Evolutionary conservation across 2,113 vertebrate species (phyloP).

Genomic region (Caranx ignobilis): DNA sequence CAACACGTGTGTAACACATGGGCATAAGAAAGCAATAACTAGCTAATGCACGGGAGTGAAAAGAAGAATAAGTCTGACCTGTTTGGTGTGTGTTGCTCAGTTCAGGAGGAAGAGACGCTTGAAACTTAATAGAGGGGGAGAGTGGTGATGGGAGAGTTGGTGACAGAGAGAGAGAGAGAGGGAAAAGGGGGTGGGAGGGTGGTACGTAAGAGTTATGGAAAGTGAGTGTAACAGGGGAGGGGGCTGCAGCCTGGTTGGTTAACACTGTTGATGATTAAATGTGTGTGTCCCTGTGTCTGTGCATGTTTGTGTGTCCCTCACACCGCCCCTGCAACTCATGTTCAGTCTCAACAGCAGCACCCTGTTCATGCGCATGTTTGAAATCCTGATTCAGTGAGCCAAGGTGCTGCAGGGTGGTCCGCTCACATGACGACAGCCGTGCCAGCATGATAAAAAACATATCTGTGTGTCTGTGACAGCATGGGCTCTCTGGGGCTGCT

Average conservation of each 20-base stretch:
- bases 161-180: constrained; percentile 35
- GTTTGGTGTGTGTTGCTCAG: constrained; percentile 79
- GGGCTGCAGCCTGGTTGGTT: constrained; percentile 67
- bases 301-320: constrained; percentile 24
- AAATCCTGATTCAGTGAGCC: constrained; percentile 42
- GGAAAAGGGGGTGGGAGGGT: constrained; percentile 38
- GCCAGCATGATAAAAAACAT: constrained; percentile 58
- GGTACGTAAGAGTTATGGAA: constrained; percentile 66
- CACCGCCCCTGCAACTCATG: constrained; percentile 25
- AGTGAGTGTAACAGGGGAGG: constrained; percentile 72
- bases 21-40: constrained; percentile 31
- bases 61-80: constrained; percentile 82
- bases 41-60: constrained; percentile 44
- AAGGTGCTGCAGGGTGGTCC: constrained; percentile 59
- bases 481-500: constrained; percentile 2
- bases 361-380: constrained; percentile 46
- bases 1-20: constrained; percentile 32
- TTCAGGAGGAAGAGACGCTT: constrained; percentile 75
- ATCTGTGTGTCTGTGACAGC: constrained; percentile 44
- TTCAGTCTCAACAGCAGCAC: constrained; percentile 29
- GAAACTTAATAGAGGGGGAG: constrained; percentile 75
- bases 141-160: constrained; percentile 62
- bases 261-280: constrained; percentile 51
- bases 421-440: constrained; percentile 31
- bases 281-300: constrained; percentile 24